Evolutionary conservation across 2,888 invertebrate genomes (phyloP), one percentile per base, ranked within the genome.

Genomic region (Boloria euphrosyne): DNA sequence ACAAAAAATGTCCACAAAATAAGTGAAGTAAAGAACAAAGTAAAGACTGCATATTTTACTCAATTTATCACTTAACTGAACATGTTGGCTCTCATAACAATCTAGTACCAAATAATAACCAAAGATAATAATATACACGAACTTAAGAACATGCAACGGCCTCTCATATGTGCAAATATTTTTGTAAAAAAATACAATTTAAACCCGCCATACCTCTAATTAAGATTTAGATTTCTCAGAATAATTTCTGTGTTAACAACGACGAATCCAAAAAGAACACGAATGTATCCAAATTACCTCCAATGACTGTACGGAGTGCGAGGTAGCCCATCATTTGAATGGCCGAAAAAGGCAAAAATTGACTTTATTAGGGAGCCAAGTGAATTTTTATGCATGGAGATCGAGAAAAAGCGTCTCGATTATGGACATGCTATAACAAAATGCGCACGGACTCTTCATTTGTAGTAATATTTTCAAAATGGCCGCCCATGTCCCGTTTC

Each of bases 271-370:
- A 78, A 78, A 76, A 63, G 61, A 69, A 73, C 69, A 68, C 75
- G 74, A 76, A 79, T 68, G 76, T 79, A 84, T 84, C 82, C 80
- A 87, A 87, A 86, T 85, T 85, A 78, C 73, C 71, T 74, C 74
- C 57, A 69, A 80, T 82, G 83, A 80, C 79, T 76, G 67, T 77
- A 75, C 81, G 31, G 31, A 84, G 84, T 83, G 86, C 82, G 82
- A 84, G 81, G 77, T 73, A 77, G 76, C 80, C 81, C 80, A 80
- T 85, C 80, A 85, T 81, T 85, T 82, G 81, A 81, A 86, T 80
- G 82, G 80, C 81, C 76, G 68, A 82, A 82, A 77, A 82, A 74
- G 74, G 82, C 80, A 81, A 79, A 77, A 77, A 73, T 69, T 64
- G 47, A 65, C 65, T 71, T 83, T 81, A 86, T 83, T 84, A 44